A percentile compares a stretch with the other conserved stretches of the same genome.
Conservation (phyloP, 2,888 invertebrate genomes). For the Flabesymbios commensalis region DNA sequence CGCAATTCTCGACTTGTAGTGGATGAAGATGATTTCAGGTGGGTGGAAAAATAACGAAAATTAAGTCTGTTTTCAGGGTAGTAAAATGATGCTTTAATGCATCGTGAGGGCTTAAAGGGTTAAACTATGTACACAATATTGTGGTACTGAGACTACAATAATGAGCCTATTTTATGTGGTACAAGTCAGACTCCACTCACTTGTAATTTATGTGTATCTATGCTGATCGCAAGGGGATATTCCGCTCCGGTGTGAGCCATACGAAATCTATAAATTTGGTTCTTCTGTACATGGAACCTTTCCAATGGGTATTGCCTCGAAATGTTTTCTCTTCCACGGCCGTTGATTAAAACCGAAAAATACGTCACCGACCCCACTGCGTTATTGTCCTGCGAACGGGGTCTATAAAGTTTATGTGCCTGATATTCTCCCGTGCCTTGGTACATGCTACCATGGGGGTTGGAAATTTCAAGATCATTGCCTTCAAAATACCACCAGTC, state of each 20-base stretch:
- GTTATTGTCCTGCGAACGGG: neutral
- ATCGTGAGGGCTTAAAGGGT: too few species aligned
- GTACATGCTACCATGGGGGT: neutral
- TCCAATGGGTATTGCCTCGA: slow-evolving; percentile 11
- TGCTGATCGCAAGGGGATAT: slow-evolving; percentile 39
- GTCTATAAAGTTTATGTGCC: neutral
- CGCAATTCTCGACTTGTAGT: too few species aligned
- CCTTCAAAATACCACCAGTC: neutral
- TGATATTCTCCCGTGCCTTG: neutral
- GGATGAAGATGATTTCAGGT: too few species aligned
- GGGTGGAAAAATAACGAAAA: too few species aligned
- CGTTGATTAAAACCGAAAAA: slow-evolving; percentile 41
- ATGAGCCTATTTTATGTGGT: too few species aligned
- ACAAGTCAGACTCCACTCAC: too few species aligned
- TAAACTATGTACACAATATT: too few species aligned
- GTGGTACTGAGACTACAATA: too few species aligned
- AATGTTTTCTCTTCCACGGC: slow-evolving; percentile 41
- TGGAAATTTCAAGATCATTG: neutral
- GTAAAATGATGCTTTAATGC: too few species aligned
- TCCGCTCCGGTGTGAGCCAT: slow-evolving; percentile 39
- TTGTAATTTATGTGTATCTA: slow-evolving; percentile 40
- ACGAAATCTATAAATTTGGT: slow-evolving; percentile 36
- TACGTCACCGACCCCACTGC: neutral
- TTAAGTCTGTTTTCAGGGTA: too few species aligned
- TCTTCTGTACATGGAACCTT: slow-evolving; percentile 1